Conservation (phyloP, 2,113 vertebrate species). For the Todiramphus chloris region DNA sequence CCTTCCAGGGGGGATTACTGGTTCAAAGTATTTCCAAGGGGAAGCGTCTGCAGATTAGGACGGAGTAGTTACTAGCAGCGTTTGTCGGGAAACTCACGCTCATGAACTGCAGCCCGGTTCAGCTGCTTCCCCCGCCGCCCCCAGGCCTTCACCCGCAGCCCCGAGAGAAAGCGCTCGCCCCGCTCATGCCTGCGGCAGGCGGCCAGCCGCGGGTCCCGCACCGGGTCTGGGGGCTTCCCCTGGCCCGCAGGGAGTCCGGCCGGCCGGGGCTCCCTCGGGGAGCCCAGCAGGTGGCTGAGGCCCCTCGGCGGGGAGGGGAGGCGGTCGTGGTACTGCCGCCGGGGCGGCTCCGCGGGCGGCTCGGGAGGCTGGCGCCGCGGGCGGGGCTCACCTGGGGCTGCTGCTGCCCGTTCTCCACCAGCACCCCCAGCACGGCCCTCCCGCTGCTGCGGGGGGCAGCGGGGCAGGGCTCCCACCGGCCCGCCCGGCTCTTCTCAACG, state of each 20-base stretch:
- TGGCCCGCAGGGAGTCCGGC: no score
- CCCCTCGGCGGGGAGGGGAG: neutral
- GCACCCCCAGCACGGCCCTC: conserved; percentile 80
- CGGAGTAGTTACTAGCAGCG: accelerated
- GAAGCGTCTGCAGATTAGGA: no score
- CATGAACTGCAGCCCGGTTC: accelerated
- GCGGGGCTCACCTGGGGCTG: conserved; percentile 81
- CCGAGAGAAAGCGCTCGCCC: accelerated
- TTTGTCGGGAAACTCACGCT: neutral
- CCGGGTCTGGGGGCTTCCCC: neutral
- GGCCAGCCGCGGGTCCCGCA: accelerated
- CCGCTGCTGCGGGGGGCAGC: conserved; percentile 36
- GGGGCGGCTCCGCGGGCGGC: neutral
- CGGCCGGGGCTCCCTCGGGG: neutral
- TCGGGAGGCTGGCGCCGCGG: neutral
- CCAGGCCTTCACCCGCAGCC: neutral
- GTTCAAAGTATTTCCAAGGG: neutral
- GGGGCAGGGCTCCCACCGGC: conserved; percentile 2
- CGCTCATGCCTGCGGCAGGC: neutral
- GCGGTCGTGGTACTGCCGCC: neutral
- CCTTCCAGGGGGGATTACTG: neutral
- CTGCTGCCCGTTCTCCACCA: conserved; percentile 83
- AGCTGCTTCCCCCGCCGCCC: accelerated
- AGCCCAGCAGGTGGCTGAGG: no score
- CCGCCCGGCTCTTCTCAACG: conserved; percentile 20